Base-by-base conservation (phyloP, 2,888 invertebrate genomes). In the Ochropacha duplaris region DNA sequence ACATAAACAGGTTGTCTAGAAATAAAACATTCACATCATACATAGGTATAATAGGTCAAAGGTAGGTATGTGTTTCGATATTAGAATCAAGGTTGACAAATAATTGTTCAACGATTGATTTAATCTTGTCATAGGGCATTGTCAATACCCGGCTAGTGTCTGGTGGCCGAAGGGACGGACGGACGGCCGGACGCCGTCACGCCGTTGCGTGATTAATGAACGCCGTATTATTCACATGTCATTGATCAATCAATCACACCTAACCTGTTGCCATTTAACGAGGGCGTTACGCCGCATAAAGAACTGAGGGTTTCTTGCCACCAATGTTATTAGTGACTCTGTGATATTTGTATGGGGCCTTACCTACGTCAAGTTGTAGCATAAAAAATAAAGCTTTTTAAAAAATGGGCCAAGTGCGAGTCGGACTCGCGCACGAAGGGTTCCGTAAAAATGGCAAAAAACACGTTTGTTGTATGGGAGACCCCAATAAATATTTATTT, bases 241-340 rank as follows among this genome's bases (percentile, higher is more conserved):
- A 69, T 72, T 71, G 71, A 79, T 77, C 79, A 78, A 72, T 72
- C 74, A 72, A 76, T 78, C 79, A 75, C 71, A 62, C 34, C 67
- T 74, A 62, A 81, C 82, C 76, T 83, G 79, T 81, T 83, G 79
- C 74, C 60, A 57, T 36, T 50, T 31, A 28, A 34, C 55, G 52
- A 54, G 39, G 49, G 31, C 49, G 39, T 49, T 50, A 56, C 44
- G 31, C 39, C 54, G n/a, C 19, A 34, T 26, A 36, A 39, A 24
- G 26, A 49, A 36, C 28, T 11, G 19, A 56, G 24, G 39, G 54
- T 26, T 28, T 56, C 51, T 51, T 19, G 50, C 24, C 50, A 26
- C 26, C 52, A 52, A 31, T 52, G 4, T 31, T 52, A 52, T 44
- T 44, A 44, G 44, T 44, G 44, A 44, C n/a, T 39, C 8, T 4